Base-by-base conservation (phyloP, 1,140 invertebrate species). In the Cotesia vestalis region DNA sequence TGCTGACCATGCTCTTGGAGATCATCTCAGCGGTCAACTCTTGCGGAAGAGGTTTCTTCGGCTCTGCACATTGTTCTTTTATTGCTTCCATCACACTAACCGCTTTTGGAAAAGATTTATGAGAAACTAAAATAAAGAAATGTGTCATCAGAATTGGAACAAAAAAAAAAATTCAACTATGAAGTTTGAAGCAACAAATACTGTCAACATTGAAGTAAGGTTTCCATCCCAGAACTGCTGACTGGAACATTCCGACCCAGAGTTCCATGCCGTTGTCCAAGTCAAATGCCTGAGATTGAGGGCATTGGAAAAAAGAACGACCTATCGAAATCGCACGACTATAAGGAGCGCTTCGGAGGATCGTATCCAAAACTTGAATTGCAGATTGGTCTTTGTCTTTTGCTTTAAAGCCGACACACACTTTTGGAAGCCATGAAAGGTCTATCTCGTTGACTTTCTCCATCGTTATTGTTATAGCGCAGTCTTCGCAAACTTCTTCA, bases 321-420 rank as follows among this genome's bases (percentile, higher is more conserved):
- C 89, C 89, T 35, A 86, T 86, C 40, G 55, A 3, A 14, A 72
- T 73, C n/a, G 55, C 62, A 27, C 71, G 71, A 62, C 8, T 75
- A 46, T 75, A 64, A 8, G 85, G 72, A 20, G 81, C 89, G 75
- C 92, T 90, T 66, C 92, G 88, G 73, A 98, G 88, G 57, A 97
- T 92, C 1, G 97, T 90, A 83, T 98, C 95, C 1, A 98, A 80
- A 61, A 92, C 94, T 84, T 94, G 93, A 9, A 94, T 81, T 1
- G 89, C 88, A 46, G 92, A 90, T 78, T 91, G 90, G 3, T 94
- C 92, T 36, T 4, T 78, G 64, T 74, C 73, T 85, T 77, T 73
- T 82, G 77, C 74, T 82, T 73, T 61, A 73, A 88, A 69, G 78
- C 84, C 78, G 34, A 74, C 67, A 87, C 74, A 72, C 81, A 92